Base-by-base conservation (phyloP, 2,797 vertebrate genomes). In the Prunella strophiata region DNA sequence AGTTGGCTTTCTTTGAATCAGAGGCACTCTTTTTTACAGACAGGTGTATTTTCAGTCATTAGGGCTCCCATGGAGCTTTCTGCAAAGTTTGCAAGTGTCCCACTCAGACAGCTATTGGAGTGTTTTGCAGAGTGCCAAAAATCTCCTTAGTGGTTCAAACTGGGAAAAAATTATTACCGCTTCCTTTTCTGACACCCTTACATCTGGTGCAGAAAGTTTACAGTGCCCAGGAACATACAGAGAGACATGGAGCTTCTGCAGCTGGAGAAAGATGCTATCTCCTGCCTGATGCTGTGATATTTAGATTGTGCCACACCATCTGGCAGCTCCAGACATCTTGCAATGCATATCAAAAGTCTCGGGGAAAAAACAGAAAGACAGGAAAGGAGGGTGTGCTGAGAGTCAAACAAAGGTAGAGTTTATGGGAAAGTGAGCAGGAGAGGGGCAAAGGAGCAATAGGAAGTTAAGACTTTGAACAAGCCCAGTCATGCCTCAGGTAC, bases 331-430 rank as follows among this genome's bases (percentile, higher is more conserved):
- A 94, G 86, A 78, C 52, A 55, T 89, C 91, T 93, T 88, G 82
- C 61, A 89, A 72, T 17, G 50, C 13, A 7, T 65, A 80, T 85
- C 65, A 89, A 75, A 89, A 86, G 30, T 86, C 47, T 88, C 54
- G 20, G 15, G 7, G 3, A 68, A 57, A 70, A 70, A 70, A 16
- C 11, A 78, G 36, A 54, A 73, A 36, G 42, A 26, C 13, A 78
- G 22, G n/a, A 72, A 32, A 85, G 57, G 54, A 95, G 67, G 78
- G 89, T 91, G 92, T 93, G 78, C 71, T 94, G 89, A 52, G 88
- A 95, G 92, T 93, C 91, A 96, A 94, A 94, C 73, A 96, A 94
- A 96, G 91, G 89, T 90, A 95, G 93, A 85, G 61, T 88, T 88
- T 95, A 97, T 85, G 91, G 84, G 93, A 95, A 96, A 97, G 68